Base-by-base conservation (phyloP, 2,113 vertebrate species). In the Muscicapa adusta region DNA sequence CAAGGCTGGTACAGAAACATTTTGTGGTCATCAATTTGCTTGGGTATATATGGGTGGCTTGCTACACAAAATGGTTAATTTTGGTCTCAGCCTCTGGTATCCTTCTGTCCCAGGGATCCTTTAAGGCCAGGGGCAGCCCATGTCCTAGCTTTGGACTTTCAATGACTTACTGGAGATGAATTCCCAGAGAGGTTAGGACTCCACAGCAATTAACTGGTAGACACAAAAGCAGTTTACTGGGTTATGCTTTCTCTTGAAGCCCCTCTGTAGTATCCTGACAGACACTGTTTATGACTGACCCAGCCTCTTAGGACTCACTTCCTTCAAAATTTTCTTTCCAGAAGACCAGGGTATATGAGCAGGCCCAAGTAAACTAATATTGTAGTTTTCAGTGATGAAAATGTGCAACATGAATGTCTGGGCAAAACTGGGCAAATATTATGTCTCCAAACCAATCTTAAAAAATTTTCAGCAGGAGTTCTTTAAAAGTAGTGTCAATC, bases 201-300 rank as follows among this genome's bases (percentile, higher is more conserved):
- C 29, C 2, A 1, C 47, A 83, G 28, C 42, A 90, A 7, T 12
- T 54, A 50, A 10, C 10, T 26, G 16, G 9, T 56, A 51, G 57
- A 4, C 22, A 34, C 47, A 50, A 51, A 77, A 74, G 14, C 6
- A 56, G 4, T 71, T 67, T 71, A 14, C 22, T 36, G 47, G 14
- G 6, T 66, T 66, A 36, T 38, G 6, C 25, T 89, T 24, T 78
- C 13, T 43, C 29, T 60, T 67, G 70, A 62, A 60, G 9, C 12
- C 43, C 12, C 19, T 34, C 31, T 31, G 6, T 15, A 72, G 10
- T 12, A 67, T 56, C 18, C 15, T 60, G 16, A 16, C 12, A 36
- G 53, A 29, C 51, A 16, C 14, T 53, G 22, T 16, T 68, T 63
- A 40, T 0, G 0, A 40, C 10, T 56, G 29, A 67, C 17, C 12